Base-by-base conservation (phyloP, 2,797 vertebrate genomes). In the Meda fulgida region DNA sequence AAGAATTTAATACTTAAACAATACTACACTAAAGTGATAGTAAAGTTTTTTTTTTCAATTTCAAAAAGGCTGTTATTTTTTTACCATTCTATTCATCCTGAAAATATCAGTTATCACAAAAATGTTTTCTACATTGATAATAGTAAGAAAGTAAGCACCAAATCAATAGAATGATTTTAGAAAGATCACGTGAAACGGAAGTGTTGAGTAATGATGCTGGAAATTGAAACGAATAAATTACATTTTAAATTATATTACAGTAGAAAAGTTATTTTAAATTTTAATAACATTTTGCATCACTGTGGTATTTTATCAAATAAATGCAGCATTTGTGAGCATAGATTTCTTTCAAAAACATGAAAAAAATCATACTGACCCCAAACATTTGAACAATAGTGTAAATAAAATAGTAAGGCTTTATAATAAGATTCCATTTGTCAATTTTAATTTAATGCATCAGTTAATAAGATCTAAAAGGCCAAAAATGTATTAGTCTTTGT, bases 51-150 rank as follows among this genome's bases (percentile, higher is more conserved):
- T n/a, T n/a, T 72, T 46, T 46, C 3, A 2, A 18, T 26, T 71
- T 14, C 0, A 70, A 13, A 43, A n/a, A n/a, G 7, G 19, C 11
- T 40, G 36, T n/a, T 70, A 6, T 70, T 29, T 8, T 29, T 8
- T 72, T n/a, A 72, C 3, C 14, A 3, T 72, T 72, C 43, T 72
- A 10, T 48, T 46, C 14, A 46, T 72, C 31, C 65, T 34, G 31
- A 21, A 34, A 19, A 36, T 21, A 23, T 36, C 0, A 66, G 2
- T 19, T 58, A 58, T 18, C 40, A 29, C 23, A 71, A 16, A 72
- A 46, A 46, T 72, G n/a, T n/a, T n/a, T n/a, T n/a, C 21, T 40
- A 31, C 43, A 73, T 73, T 75, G 26, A 53, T 75, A 75, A 53
- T 53, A 48, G 46, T 48, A 51, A 31, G 3, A 29, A 29, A 29